phyloP scores from a whole-genome alignment of 1,140 invertebrate species.

The Oncopeltus fasciatus region DNA sequence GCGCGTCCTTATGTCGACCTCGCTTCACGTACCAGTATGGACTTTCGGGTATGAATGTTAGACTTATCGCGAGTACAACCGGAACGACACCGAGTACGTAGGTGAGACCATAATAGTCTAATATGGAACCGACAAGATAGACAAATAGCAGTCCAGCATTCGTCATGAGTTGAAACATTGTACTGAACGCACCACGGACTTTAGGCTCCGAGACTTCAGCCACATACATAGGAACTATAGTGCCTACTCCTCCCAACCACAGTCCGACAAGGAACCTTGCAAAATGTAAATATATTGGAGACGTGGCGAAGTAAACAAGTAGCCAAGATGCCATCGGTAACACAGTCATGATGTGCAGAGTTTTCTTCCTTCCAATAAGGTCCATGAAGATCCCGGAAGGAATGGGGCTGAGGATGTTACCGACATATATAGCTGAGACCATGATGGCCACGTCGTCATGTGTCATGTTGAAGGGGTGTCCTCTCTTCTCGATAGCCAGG shows the following conservation, averaged over 20 bases:
- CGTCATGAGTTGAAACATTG: conserved; percentile 51
- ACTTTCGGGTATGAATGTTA: conserved; percentile 63
- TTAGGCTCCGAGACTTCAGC: conserved; percentile 49
- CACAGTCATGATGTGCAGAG: conserved; percentile 45
- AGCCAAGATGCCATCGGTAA: conserved; percentile 18
- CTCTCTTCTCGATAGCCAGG: conserved; percentile 34
- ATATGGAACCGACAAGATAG: conserved; percentile 58
- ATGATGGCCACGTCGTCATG: no score
- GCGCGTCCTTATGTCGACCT: conserved; percentile 41
- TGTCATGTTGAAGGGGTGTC: conserved; percentile 12
- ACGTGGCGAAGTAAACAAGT: conserved; percentile 10
- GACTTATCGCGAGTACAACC: conserved; percentile 43
- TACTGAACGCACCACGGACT: conserved; percentile 43
- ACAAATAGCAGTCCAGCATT: conserved; percentile 58
- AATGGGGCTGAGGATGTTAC: conserved; percentile 21
- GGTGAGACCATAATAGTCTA: conserved; percentile 49
- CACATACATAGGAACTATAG: conserved; percentile 38
- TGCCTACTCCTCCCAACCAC: conserved; percentile 35
- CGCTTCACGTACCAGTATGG: conserved; percentile 62
- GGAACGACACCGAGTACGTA: conserved; percentile 40
- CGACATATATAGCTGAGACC: no score
- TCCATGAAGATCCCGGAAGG: conserved; percentile 43
- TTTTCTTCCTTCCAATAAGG: conserved; percentile 51
- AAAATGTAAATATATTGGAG: conserved; percentile 32
- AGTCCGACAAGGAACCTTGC: conserved; percentile 42